These are phyloP conservation scores for Pollimyrus isidori DNA, from an alignment of 2,113 vertebrate species.

Conservation along the genomic window DNA sequence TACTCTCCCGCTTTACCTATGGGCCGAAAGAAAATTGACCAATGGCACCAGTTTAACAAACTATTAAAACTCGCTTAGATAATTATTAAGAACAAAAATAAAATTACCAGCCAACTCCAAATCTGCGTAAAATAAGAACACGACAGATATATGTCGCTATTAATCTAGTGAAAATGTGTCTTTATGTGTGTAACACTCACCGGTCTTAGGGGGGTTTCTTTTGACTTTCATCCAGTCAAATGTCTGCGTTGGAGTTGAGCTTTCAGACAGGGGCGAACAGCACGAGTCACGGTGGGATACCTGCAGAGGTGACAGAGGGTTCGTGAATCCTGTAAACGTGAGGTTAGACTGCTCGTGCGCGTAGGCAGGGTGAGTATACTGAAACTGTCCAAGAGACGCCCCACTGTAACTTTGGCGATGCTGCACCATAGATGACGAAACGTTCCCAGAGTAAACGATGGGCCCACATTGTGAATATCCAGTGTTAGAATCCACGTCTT, in stretches of 20 bases:
- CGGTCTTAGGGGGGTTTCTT: conserved; percentile 96
- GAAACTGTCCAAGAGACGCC: conserved; percentile 71
- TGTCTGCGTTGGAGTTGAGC: conserved; percentile 77
- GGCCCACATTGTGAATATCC: conserved; percentile 78
- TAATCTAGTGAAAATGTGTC: not conserved
- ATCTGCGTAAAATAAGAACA: not conserved
- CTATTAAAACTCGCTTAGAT: not conserved
- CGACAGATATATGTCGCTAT: not conserved
- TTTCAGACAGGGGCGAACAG: conserved; percentile 79
- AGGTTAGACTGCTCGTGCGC: conserved; percentile 78
- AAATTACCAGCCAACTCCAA: not conserved
- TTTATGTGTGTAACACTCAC: conserved; percentile 55
- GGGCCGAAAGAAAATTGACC: conserved; percentile 2
- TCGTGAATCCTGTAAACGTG: conserved; percentile 67
- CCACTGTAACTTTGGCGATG: conserved; percentile 81
- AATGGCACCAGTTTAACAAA: not conserved
- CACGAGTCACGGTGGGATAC: conserved; percentile 73
- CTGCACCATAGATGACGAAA: conserved; percentile 72
- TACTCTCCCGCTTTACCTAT: conserved; percentile 88
- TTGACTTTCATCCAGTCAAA: conserved; percentile 99
- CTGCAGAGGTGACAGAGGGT: conserved; percentile 81
- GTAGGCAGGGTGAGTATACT: conserved; percentile 74
- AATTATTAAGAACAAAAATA: not conserved
- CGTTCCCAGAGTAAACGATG: conserved; percentile 83
- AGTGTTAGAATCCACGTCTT: conserved; percentile 77